Percentiles rank a stretch among this genome's conserved stretches.
Conservation (phyloP, 30 jellyfish, hydroid and myxozoan species). For the Aurelia sp. region DNA sequence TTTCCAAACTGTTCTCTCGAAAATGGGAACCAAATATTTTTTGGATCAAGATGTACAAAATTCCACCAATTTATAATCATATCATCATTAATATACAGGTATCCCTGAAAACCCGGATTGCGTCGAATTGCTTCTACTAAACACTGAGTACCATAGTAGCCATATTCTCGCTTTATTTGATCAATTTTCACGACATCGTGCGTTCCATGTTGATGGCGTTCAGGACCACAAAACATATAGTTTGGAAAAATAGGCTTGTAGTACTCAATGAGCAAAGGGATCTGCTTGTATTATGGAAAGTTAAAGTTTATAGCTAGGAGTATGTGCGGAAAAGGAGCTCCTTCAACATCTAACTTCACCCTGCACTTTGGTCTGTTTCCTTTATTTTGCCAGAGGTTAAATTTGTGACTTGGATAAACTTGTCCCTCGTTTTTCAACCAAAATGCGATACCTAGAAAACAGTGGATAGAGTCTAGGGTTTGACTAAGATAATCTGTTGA, state of each 20-base stretch:
- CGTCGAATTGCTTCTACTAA: slow-evolving; percentile 57
- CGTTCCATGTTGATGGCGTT: background rate
- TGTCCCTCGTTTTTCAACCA: too few species aligned
- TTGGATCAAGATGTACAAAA: slow-evolving; percentile 13
- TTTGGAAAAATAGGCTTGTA: slow-evolving; percentile 53
- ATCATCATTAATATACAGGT: slow-evolving; percentile 69
- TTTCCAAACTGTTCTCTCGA: background rate
- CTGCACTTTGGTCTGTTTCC: too few species aligned
- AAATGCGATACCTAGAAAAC: too few species aligned
- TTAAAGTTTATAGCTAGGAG: slow-evolving; percentile 68
- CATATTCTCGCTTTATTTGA: slow-evolving; percentile 17
- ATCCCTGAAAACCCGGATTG: slow-evolving; percentile 57
- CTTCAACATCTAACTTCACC: background rate
- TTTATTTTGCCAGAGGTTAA: too few species aligned
- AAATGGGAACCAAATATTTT: slow-evolving; percentile 50
- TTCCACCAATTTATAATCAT: slow-evolving; percentile 74
- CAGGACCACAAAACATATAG: slow-evolving; percentile 60
- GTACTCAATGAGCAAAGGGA: slow-evolving; percentile 21
- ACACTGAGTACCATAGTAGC: slow-evolving; percentile 65
- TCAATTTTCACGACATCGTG: slow-evolving; percentile 5
- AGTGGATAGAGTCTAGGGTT: too few species aligned
- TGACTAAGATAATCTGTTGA: too few species aligned
- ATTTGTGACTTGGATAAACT: too few species aligned
- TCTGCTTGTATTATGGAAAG: slow-evolving; percentile 39
- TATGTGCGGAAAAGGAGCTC: slow-evolving; percentile 5